Percentiles rank a stretch among this genome's conserved stretches.
phyloP scores from a whole-genome alignment of 2,888 invertebrate species.

The Scrobipalpa atriplicella region DNA sequence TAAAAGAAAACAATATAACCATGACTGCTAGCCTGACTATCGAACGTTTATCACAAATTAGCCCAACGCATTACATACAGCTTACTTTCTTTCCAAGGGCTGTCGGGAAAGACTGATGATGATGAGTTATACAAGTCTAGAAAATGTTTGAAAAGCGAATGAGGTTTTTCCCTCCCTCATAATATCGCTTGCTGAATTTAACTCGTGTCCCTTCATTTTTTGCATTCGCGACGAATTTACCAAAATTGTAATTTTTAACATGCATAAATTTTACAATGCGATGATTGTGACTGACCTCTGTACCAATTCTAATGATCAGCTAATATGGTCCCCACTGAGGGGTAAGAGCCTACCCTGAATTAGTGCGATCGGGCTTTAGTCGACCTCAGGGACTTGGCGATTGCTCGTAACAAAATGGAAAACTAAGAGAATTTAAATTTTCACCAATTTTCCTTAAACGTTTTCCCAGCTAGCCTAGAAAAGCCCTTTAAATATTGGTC shows the following conservation, averaged over 20 bases:
- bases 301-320: too few relatives aligned
- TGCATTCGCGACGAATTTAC: background rate
- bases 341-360: too few relatives aligned
- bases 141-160: too few relatives aligned
- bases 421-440: background rate
- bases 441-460: background rate
- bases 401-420: background rate
- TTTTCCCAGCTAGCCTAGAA: constrained; percentile 3
- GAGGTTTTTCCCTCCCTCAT: background rate
- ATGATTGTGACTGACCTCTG: background rate
- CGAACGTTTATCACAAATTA: constrained; percentile 27
- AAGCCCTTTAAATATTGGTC: constrained; percentile 8
- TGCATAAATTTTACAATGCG: background rate
- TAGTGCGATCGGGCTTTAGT: too few relatives aligned
- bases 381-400: too few relatives aligned
- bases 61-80: constrained; percentile 11
- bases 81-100: background rate
- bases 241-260: background rate
- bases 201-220: background rate
- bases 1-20: constrained; percentile 39
- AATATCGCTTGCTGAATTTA: background rate
- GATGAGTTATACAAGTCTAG: background rate
- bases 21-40: constrained; percentile 41
- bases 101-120: background rate
- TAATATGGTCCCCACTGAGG: too few relatives aligned